phyloP scores from a whole-genome alignment of 2,888 invertebrate species.

The Anorthoa munda region DNA sequence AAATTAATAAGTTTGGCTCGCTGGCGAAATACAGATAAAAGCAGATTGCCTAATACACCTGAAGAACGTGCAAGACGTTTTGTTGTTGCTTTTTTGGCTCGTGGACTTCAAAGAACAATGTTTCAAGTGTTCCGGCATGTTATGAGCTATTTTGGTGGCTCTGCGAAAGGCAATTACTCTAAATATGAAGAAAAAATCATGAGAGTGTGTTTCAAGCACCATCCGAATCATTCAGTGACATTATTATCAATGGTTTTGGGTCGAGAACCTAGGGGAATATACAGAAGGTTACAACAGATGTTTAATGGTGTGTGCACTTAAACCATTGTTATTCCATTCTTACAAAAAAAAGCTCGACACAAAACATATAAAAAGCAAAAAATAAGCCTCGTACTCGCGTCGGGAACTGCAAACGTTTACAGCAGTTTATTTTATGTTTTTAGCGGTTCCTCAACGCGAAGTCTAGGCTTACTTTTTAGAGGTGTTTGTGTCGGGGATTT shows the following conservation, averaged over 20 bases:
- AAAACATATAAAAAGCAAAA: too few species aligned
- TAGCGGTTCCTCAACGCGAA: too few species aligned
- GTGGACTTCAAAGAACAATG: constrained; percentile 79
- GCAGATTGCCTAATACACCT: constrained; percentile 67
- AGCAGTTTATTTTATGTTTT: too few species aligned
- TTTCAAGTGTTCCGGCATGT: constrained; percentile 81
- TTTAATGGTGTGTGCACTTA: constrained; percentile 67
- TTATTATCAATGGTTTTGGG: constrained; percentile 75
- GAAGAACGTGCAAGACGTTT: constrained; percentile 78
- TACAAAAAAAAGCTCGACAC: neutral
- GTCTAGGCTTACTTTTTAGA: too few species aligned
- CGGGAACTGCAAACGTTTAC: too few species aligned
- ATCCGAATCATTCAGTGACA: constrained; percentile 72
- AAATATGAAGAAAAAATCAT: constrained; percentile 81
- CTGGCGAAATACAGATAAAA: constrained; percentile 79
- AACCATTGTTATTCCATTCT: neutral
- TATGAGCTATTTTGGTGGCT: constrained; percentile 70
- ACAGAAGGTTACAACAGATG: constrained; percentile 72
- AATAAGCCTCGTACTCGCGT: too few species aligned
- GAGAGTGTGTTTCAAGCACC: constrained; percentile 78
- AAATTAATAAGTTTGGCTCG: constrained; percentile 78
- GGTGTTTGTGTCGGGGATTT: too few species aligned
- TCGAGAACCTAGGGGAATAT: constrained; percentile 80
- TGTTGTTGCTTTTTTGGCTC: constrained; percentile 80
- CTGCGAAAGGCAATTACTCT: constrained; percentile 74